Conservation (phyloP, 2,888 invertebrate species). For the Pediacus dermestoides region DNA sequence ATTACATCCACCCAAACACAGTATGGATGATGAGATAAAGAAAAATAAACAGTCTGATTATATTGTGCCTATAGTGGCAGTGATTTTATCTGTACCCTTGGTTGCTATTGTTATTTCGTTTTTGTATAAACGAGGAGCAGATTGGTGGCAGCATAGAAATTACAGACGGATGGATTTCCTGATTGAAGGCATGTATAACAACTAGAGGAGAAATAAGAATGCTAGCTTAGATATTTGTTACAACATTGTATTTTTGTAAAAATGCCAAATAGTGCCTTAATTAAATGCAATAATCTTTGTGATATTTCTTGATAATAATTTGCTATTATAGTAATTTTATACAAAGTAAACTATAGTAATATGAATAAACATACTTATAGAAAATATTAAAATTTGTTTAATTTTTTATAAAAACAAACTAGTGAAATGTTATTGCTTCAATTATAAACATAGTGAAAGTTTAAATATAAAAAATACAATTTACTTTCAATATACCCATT, state of each 20-base stretch:
- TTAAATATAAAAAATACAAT: too few relatives aligned
- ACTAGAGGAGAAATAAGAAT: slow-evolving; percentile 46
- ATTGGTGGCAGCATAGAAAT: slow-evolving; percentile 82
- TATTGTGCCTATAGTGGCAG: slow-evolving; percentile 70
- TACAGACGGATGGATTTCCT: slow-evolving; percentile 85
- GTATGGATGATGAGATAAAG: slow-evolving; percentile 32
- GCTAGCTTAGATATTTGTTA: slow-evolving; percentile 5
- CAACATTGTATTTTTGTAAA: not conserved
- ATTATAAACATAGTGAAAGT: too few relatives aligned
- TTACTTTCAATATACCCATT: too few relatives aligned
- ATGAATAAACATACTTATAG: slow-evolving; percentile 1
- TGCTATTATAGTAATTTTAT: slow-evolving; percentile 15
- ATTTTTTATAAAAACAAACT: too few relatives aligned
- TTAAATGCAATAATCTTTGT: slow-evolving; percentile 33
- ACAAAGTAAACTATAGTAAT: slow-evolving; percentile 2
- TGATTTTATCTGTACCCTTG: slow-evolving; percentile 71
- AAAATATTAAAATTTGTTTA: too few relatives aligned
- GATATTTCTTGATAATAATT: slow-evolving; percentile 30
- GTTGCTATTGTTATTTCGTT: slow-evolving; percentile 66
- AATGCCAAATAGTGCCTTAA: slow-evolving; percentile 24
- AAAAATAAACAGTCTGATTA: slow-evolving; percentile 54
- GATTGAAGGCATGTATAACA: slow-evolving; percentile 87
- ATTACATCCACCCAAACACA: too few relatives aligned
- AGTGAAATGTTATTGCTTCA: too few relatives aligned
- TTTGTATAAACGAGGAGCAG: slow-evolving; percentile 66